Base-by-base conservation (phyloP, 2,797 vertebrate genomes). In the Amniataba percoides region DNA sequence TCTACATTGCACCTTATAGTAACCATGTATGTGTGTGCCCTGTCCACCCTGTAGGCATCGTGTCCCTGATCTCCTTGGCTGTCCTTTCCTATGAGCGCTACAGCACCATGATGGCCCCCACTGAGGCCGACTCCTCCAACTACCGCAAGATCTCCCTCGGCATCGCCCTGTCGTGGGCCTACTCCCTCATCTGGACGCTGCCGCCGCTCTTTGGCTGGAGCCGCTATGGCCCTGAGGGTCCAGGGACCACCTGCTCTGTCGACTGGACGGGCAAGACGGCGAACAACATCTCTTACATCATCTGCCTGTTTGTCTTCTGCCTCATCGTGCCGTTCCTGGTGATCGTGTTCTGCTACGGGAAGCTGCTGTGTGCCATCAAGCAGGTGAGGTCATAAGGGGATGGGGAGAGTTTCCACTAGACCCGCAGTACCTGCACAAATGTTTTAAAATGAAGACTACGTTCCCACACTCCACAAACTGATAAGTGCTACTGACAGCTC, bases 181-280 rank as follows among this genome's bases (percentile, higher is more conserved):
- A 96, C 85, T 96, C 95, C 53, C 88, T 97, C 71, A 3, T 94
- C 53, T 97, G 96, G 96, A 96, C 94, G 7, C 6, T 90, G 31
- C 96, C 96, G 0, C 96, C 94, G 0, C 95, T 96, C 27, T 93
- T 97, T 2, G 96, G 96, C 58, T 97, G 96, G 96, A 97, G 96
- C 85, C 93, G 89, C 46, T 96, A 96, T 0, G 94, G 95, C 36
- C 96, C 92, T 0, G 96, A 97, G 83, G 96, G 95, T 13, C 91
- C 96, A 2, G 96, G 96, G 15, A 96, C 96, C 80, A 97, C 93
- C 11, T 97, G 96, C 88, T 97, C 96, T 0, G 93, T 97, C 1
- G 94, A 96, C 91, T 97, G 96, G 96, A 94, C 87, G 9, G 89
- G 91, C 78, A 95, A 88, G 79, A 95, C 95, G 0, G 69, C 91